Percentiles rank a stretch among this genome's conserved stretches.
These are phyloP conservation scores for Atta texana DNA, from an alignment of 1,140 invertebrate species.

Conservation along the genomic window DNA sequence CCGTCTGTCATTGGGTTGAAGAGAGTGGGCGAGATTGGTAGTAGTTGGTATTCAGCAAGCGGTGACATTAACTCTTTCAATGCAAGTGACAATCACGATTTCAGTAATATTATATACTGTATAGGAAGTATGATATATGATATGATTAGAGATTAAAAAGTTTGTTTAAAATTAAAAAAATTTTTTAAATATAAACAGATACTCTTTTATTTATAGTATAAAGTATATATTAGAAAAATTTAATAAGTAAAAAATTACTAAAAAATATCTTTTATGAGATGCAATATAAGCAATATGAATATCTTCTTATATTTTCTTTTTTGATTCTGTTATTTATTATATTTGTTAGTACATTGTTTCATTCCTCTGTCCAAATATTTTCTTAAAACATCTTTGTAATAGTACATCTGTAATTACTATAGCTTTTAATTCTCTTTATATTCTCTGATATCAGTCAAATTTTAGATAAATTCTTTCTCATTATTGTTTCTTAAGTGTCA, in stretches of 20 bases:
- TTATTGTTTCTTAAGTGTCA: neutral
- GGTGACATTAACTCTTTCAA: constrained; percentile 18
- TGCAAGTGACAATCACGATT: neutral
- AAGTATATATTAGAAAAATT: neutral
- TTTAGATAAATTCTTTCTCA: neutral
- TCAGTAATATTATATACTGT: neutral
- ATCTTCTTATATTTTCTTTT: neutral
- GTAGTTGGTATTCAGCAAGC: neutral
- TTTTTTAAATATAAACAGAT: too few species aligned
- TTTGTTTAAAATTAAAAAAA: neutral
- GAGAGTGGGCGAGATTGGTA: neutral
- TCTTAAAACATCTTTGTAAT: neutral
- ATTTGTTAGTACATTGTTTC: neutral
- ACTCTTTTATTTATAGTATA: neutral
- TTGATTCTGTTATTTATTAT: constrained; percentile 1
- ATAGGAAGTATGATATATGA: neutral
- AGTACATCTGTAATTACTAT: neutral
- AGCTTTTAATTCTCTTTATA: neutral
- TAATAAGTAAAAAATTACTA: neutral
- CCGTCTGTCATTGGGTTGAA: neutral
- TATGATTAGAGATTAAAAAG: neutral
- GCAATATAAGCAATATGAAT: neutral
- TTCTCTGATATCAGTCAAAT: neutral
- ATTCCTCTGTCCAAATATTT: neutral
- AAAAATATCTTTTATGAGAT: constrained; percentile 7